Conservation (phyloP, 2,888 invertebrate species). For the Antheraea yamamai region DNA sequence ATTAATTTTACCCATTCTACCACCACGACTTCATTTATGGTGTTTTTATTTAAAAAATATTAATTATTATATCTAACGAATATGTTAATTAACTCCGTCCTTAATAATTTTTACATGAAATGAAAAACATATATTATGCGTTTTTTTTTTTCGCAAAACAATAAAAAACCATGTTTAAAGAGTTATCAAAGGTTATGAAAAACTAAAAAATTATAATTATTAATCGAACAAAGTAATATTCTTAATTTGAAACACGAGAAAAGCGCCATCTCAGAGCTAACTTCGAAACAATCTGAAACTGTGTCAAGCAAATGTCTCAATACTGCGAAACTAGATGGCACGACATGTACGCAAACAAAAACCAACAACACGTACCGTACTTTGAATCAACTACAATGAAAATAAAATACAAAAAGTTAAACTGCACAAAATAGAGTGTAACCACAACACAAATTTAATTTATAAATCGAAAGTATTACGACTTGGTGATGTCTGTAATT, state of each 20-base stretch:
- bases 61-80: too few species aligned
- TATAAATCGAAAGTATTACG: background rate
- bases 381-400: background rate
- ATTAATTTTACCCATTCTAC: too few species aligned
- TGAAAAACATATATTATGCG: too few species aligned
- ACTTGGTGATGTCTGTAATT: background rate
- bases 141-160: too few species aligned
- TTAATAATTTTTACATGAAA: too few species aligned
- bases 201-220: background rate
- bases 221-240: too few species aligned
- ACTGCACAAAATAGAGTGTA: background rate
- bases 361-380: background rate
- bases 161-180: background rate
- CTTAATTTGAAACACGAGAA: background rate
- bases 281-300: conserved; percentile 8
- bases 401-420: background rate
- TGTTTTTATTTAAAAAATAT: too few species aligned
- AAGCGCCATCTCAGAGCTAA: conserved; percentile 17
- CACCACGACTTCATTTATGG: too few species aligned
- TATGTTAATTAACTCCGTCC: too few species aligned
- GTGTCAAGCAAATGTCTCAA: conserved; percentile 15
- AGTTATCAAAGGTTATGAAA: background rate
- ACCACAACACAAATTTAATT: background rate
- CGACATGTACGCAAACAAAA: conserved; percentile 4
- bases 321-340: conserved; percentile 21